phyloP scores from a whole-genome alignment of 2,888 invertebrate species.

The Empis livida region DNA sequence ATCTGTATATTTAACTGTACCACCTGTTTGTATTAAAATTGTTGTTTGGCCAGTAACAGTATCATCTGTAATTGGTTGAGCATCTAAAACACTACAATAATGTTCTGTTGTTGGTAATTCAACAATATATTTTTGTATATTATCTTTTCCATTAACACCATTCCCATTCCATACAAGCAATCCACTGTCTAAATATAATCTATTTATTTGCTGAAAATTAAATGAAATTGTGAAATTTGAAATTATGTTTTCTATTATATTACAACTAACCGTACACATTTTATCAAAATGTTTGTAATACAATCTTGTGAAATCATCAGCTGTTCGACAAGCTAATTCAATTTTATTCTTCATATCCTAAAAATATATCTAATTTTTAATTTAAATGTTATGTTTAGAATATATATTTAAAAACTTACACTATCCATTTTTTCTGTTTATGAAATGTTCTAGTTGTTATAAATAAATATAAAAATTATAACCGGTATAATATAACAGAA shows the following conservation, averaged over 20 bases:
- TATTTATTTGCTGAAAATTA: conserved; percentile 50
- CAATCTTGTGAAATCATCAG: conserved; percentile 77
- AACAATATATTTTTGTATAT: conserved; percentile 74
- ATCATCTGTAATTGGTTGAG: conserved; percentile 71
- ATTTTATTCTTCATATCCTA: conserved; percentile 51
- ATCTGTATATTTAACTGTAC: conserved; percentile 60
- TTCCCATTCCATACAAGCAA: conserved; percentile 91
- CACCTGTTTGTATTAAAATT: conserved; percentile 71
- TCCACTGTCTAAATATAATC: conserved; percentile 71
- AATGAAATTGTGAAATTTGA: not conserved
- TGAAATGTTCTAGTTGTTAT: too few relatives aligned
- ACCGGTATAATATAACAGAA: too few relatives aligned
- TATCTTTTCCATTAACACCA: conserved; percentile 62
- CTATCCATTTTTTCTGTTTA: too few relatives aligned
- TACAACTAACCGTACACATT: conserved; percentile 55
- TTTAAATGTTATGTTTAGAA: too few relatives aligned
- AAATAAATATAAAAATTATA: too few relatives aligned
- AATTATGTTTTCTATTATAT: not conserved
- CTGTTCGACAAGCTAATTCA: conserved; percentile 71
- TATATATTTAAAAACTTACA: too few relatives aligned
- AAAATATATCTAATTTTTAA: conserved; percentile 14
- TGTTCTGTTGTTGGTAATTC: conserved; percentile 74
- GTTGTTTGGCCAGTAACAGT: conserved; percentile 60
- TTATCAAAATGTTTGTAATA: conserved; percentile 85
- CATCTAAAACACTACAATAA: conserved; percentile 63